Base-by-base conservation (phyloP, 2,888 invertebrate species). In the Geophilus truncorum region DNA sequence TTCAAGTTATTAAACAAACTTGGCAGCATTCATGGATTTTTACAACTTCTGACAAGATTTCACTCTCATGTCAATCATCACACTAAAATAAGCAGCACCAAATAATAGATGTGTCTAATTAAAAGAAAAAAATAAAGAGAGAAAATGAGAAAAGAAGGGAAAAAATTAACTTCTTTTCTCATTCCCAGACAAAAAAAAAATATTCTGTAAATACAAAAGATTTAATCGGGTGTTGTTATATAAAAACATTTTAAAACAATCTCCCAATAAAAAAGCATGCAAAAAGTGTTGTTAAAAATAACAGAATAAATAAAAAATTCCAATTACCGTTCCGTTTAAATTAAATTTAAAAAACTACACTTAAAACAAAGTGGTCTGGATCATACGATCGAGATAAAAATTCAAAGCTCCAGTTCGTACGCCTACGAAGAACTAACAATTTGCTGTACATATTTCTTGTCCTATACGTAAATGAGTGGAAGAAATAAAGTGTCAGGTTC, bases 1-100 rank as follows among this genome's bases (percentile, higher is more conserved):
- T 62, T 62, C 57, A 62, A 62, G 57, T 62, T 62, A 62, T 62
- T 23, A 62, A 23, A 62, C 57, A 62, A 40, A 62, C 57, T 62
- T 62, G 57, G 57, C 57, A 62, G 57, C 57, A 18, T 62, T 62
- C 57, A 62, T 62, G 57, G 18, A 62, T 62, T 62, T 62, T 62
- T 62, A 62, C 57, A 62, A 62, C 57, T 62, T 62, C 57, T 62
- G 57, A 62, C 57, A 62, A 62, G 57, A 62, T 62, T 62, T 62
- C 57, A 62, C 57, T 62, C 57, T 62, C 57, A 62, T 62, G 57
- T 62, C 57, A 62, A 62, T 62, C 57, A 62, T 40, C 57, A 62
- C 57, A 23, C 18, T 23, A n/a, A 62, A 23, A n/a, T n/a, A 62
- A 62, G 57, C 57, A 62, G 57, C 57, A 62, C 57, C 57, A 62